phyloP scores from a whole-genome alignment of 2,797 vertebrate species.

The Gouania willdenowi region DNA sequence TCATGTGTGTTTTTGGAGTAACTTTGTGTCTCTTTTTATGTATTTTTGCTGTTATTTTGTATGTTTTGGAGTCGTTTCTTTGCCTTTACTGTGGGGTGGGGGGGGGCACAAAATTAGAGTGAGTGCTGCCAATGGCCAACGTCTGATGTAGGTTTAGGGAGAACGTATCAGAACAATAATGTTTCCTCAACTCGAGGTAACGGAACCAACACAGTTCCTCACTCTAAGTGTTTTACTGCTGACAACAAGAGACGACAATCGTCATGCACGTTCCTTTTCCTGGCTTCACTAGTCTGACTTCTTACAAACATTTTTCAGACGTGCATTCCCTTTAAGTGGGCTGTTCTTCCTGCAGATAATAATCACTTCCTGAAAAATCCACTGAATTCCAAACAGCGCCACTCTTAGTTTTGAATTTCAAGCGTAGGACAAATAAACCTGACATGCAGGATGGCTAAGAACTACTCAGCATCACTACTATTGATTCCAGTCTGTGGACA shows the following conservation, averaged over 20 bases:
- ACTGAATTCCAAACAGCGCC: slow-evolving; percentile 46
- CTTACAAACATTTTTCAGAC: slow-evolving; percentile 42
- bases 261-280: slow-evolving; percentile 14
- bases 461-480: slow-evolving; percentile 6
- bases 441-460: not conserved
- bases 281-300: slow-evolving; percentile 20
- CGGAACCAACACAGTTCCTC: not conserved
- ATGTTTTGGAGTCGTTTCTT: too few species aligned
- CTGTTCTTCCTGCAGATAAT: slow-evolving; percentile 69
- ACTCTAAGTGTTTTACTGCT: slow-evolving; percentile 13
- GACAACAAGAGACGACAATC: slow-evolving; percentile 22
- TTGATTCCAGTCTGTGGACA: not conserved
- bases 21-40: too few species aligned
- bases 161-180: too few species aligned
- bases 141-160: too few species aligned
- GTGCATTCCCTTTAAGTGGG: slow-evolving; percentile 14
- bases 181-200: slow-evolving; percentile 3
- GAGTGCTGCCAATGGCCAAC: too few species aligned
- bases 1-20: too few species aligned
- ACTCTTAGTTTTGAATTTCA: slow-evolving; percentile 16
- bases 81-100: too few species aligned
- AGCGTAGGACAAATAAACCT: slow-evolving; percentile 10
- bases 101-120: too few species aligned
- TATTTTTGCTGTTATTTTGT: too few species aligned
- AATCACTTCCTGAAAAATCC: slow-evolving; percentile 58